These are phyloP conservation scores for Chaetura pelagica DNA, from an alignment of 2,113 vertebrate species.

Conservation along the genomic window DNA sequence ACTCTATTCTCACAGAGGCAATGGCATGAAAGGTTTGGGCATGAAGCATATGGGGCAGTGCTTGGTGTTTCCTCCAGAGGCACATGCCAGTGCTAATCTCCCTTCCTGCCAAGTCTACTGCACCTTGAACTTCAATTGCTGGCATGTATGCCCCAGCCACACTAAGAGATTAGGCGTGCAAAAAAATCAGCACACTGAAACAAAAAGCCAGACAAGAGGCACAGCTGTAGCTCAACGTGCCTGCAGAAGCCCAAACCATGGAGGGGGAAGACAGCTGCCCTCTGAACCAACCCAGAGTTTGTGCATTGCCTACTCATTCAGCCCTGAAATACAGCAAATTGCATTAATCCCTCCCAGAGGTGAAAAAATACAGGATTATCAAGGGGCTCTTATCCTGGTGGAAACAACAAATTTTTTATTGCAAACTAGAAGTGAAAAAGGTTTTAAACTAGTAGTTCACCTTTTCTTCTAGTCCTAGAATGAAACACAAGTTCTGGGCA, in stretches of 20 bases:
- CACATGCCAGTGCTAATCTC: not conserved
- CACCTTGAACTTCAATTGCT: not conserved
- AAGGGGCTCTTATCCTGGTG: not conserved
- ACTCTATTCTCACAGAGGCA: not conserved
- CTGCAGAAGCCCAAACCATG: not conserved
- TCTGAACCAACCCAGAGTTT: not conserved
- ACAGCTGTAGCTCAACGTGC: not conserved
- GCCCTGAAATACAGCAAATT: not conserved
- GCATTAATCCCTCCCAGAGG: not conserved
- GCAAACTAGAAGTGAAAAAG: not conserved
- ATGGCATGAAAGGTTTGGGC: not conserved
- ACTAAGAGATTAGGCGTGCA: not conserved
- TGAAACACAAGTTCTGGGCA: not conserved
- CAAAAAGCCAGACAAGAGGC: not conserved
- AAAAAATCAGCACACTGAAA: not conserved
- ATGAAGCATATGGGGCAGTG: not conserved
- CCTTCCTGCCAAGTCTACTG: not conserved
- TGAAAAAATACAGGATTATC: not conserved
- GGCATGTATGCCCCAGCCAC: not conserved
- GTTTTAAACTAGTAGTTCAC: not conserved
- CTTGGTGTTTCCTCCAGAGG: not conserved
- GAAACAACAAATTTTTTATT: not conserved
- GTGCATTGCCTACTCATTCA: not conserved
- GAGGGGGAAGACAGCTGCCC: not conserved
- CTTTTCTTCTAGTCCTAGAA: not conserved